phyloP scores from a whole-genome alignment of 2,888 invertebrate genomes.

The Calliphora vomitoria region DNA sequence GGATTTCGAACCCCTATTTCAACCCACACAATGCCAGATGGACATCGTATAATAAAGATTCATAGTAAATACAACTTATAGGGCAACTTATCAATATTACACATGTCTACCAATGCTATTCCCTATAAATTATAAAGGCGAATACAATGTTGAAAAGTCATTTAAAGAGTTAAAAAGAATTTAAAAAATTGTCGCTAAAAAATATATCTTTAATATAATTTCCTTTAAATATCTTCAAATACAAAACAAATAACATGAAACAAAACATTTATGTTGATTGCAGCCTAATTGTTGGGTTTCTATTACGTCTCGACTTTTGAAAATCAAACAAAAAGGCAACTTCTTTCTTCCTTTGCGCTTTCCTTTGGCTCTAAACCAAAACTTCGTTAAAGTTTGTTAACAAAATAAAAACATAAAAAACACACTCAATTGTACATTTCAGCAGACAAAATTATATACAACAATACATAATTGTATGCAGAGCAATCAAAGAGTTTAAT shows the following conservation, averaged over 20 bases:
- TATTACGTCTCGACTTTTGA: conserved; percentile 71
- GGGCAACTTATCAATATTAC: no score
- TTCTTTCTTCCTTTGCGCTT: conserved; percentile 19
- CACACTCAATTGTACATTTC: neutral
- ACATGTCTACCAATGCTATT: no score
- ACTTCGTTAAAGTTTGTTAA: conserved; percentile 70
- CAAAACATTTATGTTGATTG: conserved; percentile 65
- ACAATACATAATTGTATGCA: neutral
- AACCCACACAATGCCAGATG: no score
- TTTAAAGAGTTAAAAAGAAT: no score
- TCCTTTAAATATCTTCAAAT: conserved; percentile 12
- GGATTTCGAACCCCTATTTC: no score
- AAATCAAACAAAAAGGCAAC: conserved; percentile 68
- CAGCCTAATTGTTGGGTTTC: conserved; percentile 73
- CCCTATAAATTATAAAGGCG: no score
- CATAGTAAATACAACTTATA: no score
- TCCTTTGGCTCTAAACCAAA: conserved; percentile 69
- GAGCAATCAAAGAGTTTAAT: conserved; percentile 28
- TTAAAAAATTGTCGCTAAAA: neutral
- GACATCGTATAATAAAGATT: no score
- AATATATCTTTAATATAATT: neutral
- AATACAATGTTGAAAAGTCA: no score
- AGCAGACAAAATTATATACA: conserved; percentile 28
- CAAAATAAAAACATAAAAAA: conserved; percentile 58
- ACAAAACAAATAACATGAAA: conserved; percentile 14